A percentile compares a stretch with the other conserved stretches of the same genome.
phyloP scores from a whole-genome alignment of 2,888 invertebrate species.

The Philereme vetulata region DNA sequence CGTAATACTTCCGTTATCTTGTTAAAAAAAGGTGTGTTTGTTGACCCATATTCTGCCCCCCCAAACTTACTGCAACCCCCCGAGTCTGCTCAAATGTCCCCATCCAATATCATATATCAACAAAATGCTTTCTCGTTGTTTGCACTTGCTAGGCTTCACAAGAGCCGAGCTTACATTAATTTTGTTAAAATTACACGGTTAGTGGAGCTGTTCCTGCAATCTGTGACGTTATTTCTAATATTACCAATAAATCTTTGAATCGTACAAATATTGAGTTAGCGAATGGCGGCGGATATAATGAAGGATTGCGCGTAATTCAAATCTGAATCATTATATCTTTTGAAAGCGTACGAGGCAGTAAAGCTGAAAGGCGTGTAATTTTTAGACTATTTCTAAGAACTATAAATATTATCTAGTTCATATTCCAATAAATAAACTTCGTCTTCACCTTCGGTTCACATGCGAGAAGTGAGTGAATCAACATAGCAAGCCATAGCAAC shows the following conservation, averaged over 20 bases:
- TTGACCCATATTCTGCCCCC: constrained; percentile 12
- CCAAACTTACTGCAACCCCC: constrained; percentile 25
- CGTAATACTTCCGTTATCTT: constrained; percentile 15
- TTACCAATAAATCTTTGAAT: constrained; percentile 37
- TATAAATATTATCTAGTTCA: constrained; percentile 75
- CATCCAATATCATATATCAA: constrained; percentile 26
- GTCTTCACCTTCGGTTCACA: constrained; percentile 67
- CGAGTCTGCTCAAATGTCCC: constrained; percentile 29
- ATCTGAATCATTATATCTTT: constrained; percentile 38
- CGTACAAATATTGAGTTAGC: constrained; percentile 45
- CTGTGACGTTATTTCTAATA: constrained; percentile 39
- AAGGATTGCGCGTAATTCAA: constrained; percentile 38
- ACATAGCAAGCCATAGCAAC: constrained; percentile 66
- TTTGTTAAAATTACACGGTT: constrained; percentile 8
- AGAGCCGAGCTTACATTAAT: not conserved
- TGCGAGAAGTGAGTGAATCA: constrained; percentile 66
- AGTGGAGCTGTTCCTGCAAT: constrained; percentile 16
- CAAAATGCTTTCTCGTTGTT: constrained; percentile 15
- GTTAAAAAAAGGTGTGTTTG: constrained; percentile 10
- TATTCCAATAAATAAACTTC: constrained; percentile 75
- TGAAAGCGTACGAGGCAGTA: constrained; percentile 43
- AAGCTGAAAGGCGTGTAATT: constrained; percentile 64
- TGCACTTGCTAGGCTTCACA: constrained; percentile 21
- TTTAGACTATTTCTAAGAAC: constrained; percentile 70
- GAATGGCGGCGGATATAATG: constrained; percentile 41